Evolutionary conservation across 2,888 invertebrate species (phyloP), one percentile per base, ranked within the genome.

Genomic region (Desoria tigrina): DNA sequence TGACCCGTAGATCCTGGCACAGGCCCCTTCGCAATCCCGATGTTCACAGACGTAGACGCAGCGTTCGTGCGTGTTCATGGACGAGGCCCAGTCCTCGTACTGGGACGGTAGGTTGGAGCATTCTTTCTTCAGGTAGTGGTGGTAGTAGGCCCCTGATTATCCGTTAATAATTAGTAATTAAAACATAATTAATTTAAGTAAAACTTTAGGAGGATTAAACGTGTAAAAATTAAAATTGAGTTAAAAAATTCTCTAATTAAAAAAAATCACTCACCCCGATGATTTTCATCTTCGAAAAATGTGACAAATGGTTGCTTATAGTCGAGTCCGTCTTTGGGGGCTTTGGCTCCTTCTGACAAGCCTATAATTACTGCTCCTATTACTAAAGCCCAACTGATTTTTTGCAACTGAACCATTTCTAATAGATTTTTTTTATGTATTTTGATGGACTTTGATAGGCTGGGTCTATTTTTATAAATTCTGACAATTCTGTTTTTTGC

Each of bases 41-140:
- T 54, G 26, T 2, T 67, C 63, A 28, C 70, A 71, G 14, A 71
- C 50, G 27, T 45, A 61, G 0, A 68, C 70, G 60, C 70, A 71
- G 16, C 65, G 60, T 4, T 65, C 58, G 37, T 68, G 62, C 23
- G 65, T 26, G 26, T 49, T 24, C 1, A 68, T 42, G 11, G 65
- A 65, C 7, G 70, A 71, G 23, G 70, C 68, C 70, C 70, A 71
- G 26, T 71, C 24, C 37, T 61, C 42, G 28, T 61, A 68, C 11
- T 50, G 23, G 14, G 28, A 23, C 14, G 65, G 65, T 4, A 71
- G 24, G 21, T 71, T 68, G 9, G 55, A 54, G 24, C 70, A 71
- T 14, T 61, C 51, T 9, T 63, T 63, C 16, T 56, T 49, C 42
- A 63, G 27, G 32, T 58, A 63, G 51, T 63, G 55, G 26, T 55